These are phyloP conservation scores for Parazoanthus atlanticus DNA, from an alignment of 92 coral and sea anemone species.

Conservation along the genomic window DNA sequence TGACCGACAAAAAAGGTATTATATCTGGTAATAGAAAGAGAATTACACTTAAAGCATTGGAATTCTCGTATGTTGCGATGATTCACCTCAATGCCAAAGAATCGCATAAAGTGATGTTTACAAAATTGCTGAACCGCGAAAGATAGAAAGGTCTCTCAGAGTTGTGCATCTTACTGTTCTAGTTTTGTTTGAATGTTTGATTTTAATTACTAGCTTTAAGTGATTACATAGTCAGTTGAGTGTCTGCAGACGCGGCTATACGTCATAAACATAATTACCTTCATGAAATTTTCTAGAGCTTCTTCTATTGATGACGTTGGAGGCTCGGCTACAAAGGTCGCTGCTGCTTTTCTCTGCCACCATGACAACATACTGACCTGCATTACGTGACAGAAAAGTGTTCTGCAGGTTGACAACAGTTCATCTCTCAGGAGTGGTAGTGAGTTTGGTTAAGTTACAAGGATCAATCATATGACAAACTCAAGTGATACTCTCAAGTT, in stretches of 20 bases:
- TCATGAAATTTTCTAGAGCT: conserved; percentile 81
- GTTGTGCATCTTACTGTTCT: too few relatives aligned
- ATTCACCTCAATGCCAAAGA: too few relatives aligned
- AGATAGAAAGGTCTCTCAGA: too few relatives aligned
- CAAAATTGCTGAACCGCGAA: too few relatives aligned
- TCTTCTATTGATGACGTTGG: conserved; percentile 85
- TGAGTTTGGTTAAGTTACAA: too few relatives aligned
- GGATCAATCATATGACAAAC: neutral
- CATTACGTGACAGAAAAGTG: neutral
- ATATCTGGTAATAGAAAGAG: too few relatives aligned
- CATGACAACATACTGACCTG: conserved; percentile 86
- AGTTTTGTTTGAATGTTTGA: too few relatives aligned
- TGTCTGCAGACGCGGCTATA: neutral
- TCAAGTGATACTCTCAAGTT: neutral
- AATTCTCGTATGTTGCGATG: too few relatives aligned
- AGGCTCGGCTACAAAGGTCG: conserved; percentile 86
- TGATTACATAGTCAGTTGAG: too few relatives aligned
- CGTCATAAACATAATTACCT: conserved; percentile 48
- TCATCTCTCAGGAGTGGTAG: neutral
- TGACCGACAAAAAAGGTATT: too few relatives aligned
- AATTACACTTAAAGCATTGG: too few relatives aligned
- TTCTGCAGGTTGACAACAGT: neutral
- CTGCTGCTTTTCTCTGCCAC: conserved; percentile 96
- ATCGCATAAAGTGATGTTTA: too few relatives aligned
- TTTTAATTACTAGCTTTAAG: neutral